Evolutionary conservation across 2,113 vertebrate genomes (phyloP).

Genomic region (Prochilodus magdalenae): DNA sequence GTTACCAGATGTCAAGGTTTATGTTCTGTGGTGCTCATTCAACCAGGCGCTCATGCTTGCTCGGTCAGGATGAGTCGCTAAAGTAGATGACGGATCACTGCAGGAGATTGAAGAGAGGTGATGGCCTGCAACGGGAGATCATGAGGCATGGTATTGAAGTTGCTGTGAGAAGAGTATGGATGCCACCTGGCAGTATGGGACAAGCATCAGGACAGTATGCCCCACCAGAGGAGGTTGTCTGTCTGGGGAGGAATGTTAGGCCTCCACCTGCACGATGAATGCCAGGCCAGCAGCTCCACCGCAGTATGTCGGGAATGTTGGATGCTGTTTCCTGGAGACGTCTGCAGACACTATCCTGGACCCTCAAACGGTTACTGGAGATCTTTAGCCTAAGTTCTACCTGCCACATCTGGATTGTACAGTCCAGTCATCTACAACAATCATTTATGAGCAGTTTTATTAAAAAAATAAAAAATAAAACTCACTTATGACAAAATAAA

Average conservation of each 20-base stretch:
- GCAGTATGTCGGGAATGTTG: slow-evolving; percentile 45
- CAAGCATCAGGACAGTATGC: neutral
- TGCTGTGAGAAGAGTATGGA: neutral
- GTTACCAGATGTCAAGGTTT: neutral
- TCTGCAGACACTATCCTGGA: too few species aligned
- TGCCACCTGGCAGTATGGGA: neutral
- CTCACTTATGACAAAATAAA: too few species aligned
- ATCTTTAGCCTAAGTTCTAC: neutral
- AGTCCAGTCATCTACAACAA: too few species aligned
- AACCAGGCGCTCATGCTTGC: neutral
- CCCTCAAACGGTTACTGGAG: too few species aligned
- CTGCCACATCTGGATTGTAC: neutral
- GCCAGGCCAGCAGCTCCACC: slow-evolving; percentile 27
- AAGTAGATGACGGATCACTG: neutral
- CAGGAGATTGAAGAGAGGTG: slow-evolving; percentile 5
- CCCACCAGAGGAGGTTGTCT: neutral
- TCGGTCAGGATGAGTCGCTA: slow-evolving; percentile 9
- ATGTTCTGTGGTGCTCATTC: neutral
- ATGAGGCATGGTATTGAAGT: neutral
- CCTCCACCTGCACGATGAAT: slow-evolving; percentile 42
- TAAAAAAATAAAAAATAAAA: too few species aligned
- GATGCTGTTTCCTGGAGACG: slow-evolving; percentile 7
- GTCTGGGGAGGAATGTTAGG: slow-evolving; percentile 10
- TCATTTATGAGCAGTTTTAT: too few species aligned
- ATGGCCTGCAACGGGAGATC: neutral